Conservation (phyloP, 2,797 vertebrate species). For the Chelon labrosus region DNA sequence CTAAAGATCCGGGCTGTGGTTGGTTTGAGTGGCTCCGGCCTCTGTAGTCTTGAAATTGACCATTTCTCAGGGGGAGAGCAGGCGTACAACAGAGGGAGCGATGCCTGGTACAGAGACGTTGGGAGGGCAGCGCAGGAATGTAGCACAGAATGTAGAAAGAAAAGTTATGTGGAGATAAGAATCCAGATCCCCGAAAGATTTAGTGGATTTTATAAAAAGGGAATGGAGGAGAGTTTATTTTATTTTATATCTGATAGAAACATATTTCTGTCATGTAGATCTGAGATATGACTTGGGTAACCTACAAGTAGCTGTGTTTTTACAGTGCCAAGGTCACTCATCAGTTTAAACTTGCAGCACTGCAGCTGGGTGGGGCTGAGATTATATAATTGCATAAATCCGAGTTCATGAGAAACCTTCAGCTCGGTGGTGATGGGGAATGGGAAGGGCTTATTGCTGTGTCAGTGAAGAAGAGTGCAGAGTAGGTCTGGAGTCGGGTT, state of each 20-base stretch:
- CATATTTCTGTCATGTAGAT: neutral
- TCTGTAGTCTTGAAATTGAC: slow-evolving; percentile 33
- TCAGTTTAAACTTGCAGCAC: slow-evolving; percentile 39
- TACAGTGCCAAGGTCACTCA: slow-evolving; percentile 12
- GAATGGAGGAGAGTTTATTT: slow-evolving; percentile 18
- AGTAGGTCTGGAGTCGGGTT: no score
- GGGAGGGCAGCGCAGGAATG: slow-evolving; percentile 53
- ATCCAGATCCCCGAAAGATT: slow-evolving; percentile 23
- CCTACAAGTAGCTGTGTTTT: slow-evolving; percentile 27
- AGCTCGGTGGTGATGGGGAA: slow-evolving; percentile 3
- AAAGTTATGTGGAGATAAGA: slow-evolving; percentile 7
- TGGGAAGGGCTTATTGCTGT: neutral
- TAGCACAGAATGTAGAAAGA: neutral
- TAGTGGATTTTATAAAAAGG: slow-evolving; percentile 18
- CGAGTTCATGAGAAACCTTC: slow-evolving; percentile 44
- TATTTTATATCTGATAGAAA: slow-evolving; percentile 10
- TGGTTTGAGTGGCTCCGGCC: slow-evolving; percentile 41
- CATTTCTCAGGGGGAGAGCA: slow-evolving; percentile 29
- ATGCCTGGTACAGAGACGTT: slow-evolving; percentile 38
- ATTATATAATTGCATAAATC: slow-evolving; percentile 45
- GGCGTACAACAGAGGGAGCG: slow-evolving; percentile 16
- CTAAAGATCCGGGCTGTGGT: slow-evolving; percentile 32
- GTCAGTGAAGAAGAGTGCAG: neutral
- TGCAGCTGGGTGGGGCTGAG: slow-evolving; percentile 46
- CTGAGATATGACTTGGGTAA: slow-evolving; percentile 20